Base-by-base conservation (phyloP, 2,888 invertebrate species). In the Amphiduros pacificus region DNA sequence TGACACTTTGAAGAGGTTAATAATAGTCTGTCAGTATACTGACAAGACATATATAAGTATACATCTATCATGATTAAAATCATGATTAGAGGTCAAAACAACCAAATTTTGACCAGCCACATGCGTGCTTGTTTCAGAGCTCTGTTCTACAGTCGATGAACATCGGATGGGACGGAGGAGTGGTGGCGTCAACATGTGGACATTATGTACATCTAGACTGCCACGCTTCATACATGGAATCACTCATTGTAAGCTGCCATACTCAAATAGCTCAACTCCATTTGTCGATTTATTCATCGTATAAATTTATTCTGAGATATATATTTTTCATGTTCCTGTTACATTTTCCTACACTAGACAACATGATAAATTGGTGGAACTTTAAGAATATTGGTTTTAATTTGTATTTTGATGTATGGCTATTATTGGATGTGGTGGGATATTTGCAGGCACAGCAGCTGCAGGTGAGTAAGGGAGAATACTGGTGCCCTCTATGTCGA, bases 161-260 rank as follows among this genome's bases (percentile, higher is more conserved):
- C 58, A 65, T 78, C 57, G 79, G 80, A 22, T 78, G 79, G 78
- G 75, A 78, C 54, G 78, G 78, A 17, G 96, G 96, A 58, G 92
- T 96, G 57, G 91, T 93, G 83, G 92, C 94, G 57, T 92, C 92
- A 83, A 93, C 96, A 1, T 98, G 98, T 85, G 97, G 98, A 0
- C 99, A 99, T 85, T 93, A 94, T 84, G 87, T 98, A 63, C 98
- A 99, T 85, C 87, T 96, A 74, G 91, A 92, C 79, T 99, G 99
- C 83, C 89, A 95, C 76, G 90, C 91, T 79, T 89, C 93, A 0
- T 99, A 98, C 85, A 86, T 95, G 74, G 88, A 90, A 74, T 91
- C 95, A 32, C 86, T 97, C 65, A 87, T 89, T 73, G 84, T 84
- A 63, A 48, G 44, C 22, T 44, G 6, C 6, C 4, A 44, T n/a